These are phyloP conservation scores for Philopedon plagiatum DNA, from an alignment of 2,888 invertebrate genomes.

Conservation along the genomic window DNA sequence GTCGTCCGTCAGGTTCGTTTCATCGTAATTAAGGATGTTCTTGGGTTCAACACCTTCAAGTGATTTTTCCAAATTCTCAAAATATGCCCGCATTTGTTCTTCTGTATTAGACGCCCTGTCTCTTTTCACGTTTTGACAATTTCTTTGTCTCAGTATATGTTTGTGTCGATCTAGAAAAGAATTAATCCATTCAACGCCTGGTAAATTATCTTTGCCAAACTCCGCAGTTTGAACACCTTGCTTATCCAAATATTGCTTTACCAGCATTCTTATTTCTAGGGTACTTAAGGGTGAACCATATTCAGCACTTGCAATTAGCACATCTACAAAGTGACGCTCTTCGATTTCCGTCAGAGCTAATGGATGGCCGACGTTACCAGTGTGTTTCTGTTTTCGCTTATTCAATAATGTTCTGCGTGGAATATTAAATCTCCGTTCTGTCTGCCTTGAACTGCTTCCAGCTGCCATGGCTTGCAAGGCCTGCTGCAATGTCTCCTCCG, in stretches of 20 bases:
- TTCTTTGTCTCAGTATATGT: conserved; percentile 37
- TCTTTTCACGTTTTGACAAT: neutral
- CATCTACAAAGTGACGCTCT: conserved; percentile 27
- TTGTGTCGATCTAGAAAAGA: conserved; percentile 43
- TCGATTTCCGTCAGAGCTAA: conserved; percentile 30
- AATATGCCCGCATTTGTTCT: no score
- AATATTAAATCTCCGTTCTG: neutral
- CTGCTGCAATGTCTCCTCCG: neutral
- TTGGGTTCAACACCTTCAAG: no score
- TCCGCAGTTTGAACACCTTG: neutral
- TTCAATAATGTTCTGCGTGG: neutral
- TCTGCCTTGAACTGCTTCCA: neutral
- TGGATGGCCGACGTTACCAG: conserved; percentile 15
- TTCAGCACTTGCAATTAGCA: conserved; percentile 16
- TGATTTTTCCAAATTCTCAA: no score
- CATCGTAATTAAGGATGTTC: neutral
- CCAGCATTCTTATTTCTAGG: neutral
- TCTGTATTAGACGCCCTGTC: neutral
- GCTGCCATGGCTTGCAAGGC: neutral
- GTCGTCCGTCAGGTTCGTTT: conserved; percentile 20
- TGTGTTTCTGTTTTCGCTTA: neutral
- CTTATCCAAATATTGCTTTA: conserved; percentile 6
- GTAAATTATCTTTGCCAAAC: conserved; percentile 42
- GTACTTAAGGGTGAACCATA: neutral
- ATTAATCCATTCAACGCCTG: conserved; percentile 44